Conservation (phyloP, 2,113 vertebrate genomes). For the Pelmatolapia mariae region DNA sequence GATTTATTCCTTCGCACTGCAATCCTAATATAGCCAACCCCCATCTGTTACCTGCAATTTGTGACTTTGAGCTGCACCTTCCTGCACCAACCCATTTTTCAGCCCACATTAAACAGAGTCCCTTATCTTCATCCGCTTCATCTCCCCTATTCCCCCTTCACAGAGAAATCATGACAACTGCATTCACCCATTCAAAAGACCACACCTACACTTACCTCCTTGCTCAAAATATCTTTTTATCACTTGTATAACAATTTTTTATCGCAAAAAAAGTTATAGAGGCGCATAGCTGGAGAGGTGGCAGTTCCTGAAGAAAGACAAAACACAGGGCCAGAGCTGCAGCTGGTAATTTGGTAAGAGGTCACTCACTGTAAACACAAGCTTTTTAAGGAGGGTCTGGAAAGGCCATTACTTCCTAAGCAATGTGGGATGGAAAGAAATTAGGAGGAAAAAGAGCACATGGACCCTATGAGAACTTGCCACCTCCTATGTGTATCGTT, state of each 20-base stretch:
- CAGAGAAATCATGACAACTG: neutral
- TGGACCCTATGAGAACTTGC: slow-evolving; percentile 57
- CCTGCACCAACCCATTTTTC: neutral
- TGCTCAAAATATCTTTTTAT: neutral
- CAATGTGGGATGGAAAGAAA: slow-evolving; percentile 56
- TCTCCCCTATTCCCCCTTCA: neutral
- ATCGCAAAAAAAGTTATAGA: neutral
- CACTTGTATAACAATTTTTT: neutral
- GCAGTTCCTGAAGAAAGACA: slow-evolving; percentile 61
- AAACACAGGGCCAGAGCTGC: slow-evolving; percentile 63
- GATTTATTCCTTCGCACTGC: neutral
- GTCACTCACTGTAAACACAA: slow-evolving; percentile 73
- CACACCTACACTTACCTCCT: neutral
- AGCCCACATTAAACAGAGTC: neutral
- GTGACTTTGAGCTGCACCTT: neutral
- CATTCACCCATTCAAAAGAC: neutral
- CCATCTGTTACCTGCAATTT: neutral
- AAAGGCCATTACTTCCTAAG: slow-evolving; percentile 70
- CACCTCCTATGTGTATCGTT: slow-evolving; percentile 63
- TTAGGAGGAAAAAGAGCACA: slow-evolving; percentile 9
- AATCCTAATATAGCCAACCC: neutral
- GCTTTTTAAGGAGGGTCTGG: slow-evolving; percentile 67
- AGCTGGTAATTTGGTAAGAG: slow-evolving; percentile 77
- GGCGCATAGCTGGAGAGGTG: neutral
- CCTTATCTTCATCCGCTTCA: neutral